Conservation (phyloP, 2,888 invertebrate genomes). For the Xylota sylvarum region DNA sequence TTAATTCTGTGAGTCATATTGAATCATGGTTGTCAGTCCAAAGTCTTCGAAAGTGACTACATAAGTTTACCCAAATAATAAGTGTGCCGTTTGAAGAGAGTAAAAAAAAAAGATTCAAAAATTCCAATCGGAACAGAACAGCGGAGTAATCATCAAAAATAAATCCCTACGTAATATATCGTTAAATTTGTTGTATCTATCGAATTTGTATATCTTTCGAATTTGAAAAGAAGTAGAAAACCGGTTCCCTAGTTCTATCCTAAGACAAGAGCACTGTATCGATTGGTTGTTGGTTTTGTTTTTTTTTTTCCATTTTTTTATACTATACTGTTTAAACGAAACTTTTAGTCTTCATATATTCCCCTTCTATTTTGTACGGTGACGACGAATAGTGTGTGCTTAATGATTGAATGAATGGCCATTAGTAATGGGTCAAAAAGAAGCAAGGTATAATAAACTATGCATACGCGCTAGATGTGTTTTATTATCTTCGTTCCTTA, state of each 20-base stretch:
- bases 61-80: not conserved
- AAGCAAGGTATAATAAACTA: constrained; percentile 42
- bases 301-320: constrained; percentile 9
- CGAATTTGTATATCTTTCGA: constrained; percentile 24
- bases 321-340: constrained; percentile 3
- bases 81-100: constrained; percentile 19
- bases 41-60: constrained; percentile 24
- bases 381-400: constrained; percentile 26
- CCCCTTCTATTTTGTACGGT: constrained; percentile 47
- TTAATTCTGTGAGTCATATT: constrained; percentile 17
- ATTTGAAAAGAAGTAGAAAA: constrained; percentile 19
- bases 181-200: constrained; percentile 36
- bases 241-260: constrained; percentile 52
- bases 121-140: constrained; percentile 15
- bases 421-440: constrained; percentile 44
- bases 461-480: constrained; percentile 35
- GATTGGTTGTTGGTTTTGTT: constrained; percentile 53
- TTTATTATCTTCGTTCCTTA: constrained; percentile 1
- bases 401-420: constrained; percentile 61
- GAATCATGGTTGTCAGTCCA: constrained; percentile 7
- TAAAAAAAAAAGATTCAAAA: constrained; percentile 15
- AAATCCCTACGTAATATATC: constrained; percentile 59
- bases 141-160: constrained; percentile 54
- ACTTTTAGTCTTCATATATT: constrained; percentile 28
- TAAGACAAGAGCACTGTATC: constrained; percentile 60